phyloP scores from a whole-genome alignment of 1,140 invertebrate species.

The Vollenhovia emeryi region DNA sequence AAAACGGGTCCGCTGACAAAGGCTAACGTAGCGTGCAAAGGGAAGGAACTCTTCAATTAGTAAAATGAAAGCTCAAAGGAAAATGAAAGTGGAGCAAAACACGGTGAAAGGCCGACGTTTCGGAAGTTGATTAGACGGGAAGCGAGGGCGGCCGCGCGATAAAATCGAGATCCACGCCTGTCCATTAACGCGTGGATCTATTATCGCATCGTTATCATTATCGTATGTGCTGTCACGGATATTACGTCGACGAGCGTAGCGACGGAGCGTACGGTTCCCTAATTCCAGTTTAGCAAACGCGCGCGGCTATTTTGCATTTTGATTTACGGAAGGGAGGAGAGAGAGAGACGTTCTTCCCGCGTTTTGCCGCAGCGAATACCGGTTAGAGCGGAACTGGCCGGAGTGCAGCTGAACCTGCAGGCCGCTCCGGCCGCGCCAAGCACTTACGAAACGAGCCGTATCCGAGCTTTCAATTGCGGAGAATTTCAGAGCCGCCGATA shows the following conservation, averaged over 20 bases:
- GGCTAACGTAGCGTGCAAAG: background rate
- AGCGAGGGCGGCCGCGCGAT: background rate
- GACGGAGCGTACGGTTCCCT: background rate
- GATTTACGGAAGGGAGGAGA: background rate
- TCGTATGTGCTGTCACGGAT: too few relatives aligned
- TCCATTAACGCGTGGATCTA: too few relatives aligned
- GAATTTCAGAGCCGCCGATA: background rate
- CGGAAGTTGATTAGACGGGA: background rate
- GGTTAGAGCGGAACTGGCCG: background rate
- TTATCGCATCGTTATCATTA: background rate
- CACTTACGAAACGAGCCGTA: background rate
- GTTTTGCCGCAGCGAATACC: background rate
- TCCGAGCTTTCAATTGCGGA: conserved; percentile 1
- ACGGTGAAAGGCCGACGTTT: background rate
- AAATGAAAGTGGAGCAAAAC: background rate
- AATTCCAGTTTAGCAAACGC: background rate
- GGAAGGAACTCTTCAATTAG: conserved; percentile 21
- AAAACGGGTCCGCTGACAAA: conserved; percentile 16
- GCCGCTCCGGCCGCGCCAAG: background rate
- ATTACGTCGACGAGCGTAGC: background rate
- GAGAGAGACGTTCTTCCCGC: background rate
- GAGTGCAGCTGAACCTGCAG: background rate
- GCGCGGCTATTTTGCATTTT: background rate
- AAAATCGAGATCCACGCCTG: background rate
- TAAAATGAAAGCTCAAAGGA: background rate